Evolutionary conservation across 2,113 vertebrate genomes (phyloP).

Genomic region (Columba livia): DNA sequence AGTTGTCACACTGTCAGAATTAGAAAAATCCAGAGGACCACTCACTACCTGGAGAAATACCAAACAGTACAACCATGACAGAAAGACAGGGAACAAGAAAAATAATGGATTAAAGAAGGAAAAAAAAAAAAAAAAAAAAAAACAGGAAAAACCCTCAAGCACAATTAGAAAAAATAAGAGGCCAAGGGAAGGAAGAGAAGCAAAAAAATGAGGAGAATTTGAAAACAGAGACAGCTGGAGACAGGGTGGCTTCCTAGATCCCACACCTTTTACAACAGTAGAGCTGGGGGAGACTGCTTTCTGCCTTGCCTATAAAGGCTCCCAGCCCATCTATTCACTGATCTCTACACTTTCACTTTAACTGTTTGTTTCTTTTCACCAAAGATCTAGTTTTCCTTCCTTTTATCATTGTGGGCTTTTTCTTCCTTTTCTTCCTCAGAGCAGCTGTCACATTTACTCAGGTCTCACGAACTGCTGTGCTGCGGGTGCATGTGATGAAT

Average conservation of each 20-base stretch:
- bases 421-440: neutral
- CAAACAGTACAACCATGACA: neutral
- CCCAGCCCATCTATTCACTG: neutral
- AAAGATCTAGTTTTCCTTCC: neutral
- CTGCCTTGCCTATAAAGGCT: neutral
- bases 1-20: neutral
- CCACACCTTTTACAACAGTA: neutral
- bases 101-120: neutral
- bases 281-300: neutral
- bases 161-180: neutral
- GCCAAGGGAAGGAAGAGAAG: neutral
- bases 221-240: neutral
- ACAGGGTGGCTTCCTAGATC: neutral
- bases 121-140: neutral
- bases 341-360: neutral
- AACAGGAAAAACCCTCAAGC: neutral
- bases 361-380: neutral
- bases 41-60: neutral
- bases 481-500: slow-evolving; percentile 37
- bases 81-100: neutral
- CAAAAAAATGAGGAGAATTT: neutral
- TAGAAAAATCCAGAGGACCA: neutral
- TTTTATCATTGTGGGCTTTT: neutral
- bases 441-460: slow-evolving; percentile 53
- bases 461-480: slow-evolving; percentile 26